phyloP scores from a whole-genome alignment of 2,888 invertebrate species.

The Petrophora chlorosata region DNA sequence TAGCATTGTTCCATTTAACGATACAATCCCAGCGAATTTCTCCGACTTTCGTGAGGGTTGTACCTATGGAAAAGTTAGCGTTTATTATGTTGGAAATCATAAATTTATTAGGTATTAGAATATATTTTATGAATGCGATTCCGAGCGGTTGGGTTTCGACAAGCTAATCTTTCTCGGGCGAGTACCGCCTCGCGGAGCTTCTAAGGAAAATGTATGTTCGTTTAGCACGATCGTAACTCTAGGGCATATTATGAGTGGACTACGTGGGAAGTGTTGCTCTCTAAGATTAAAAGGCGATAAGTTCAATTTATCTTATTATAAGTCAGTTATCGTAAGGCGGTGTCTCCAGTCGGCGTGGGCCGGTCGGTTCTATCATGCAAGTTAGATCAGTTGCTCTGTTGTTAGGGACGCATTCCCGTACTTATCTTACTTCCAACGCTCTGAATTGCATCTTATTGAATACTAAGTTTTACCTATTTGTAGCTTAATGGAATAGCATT shows the following conservation, averaged over 20 bases:
- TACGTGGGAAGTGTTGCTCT: constrained; percentile 51
- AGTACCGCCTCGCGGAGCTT: constrained; percentile 20
- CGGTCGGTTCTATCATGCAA: constrained; percentile 36
- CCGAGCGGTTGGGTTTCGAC: constrained; percentile 10
- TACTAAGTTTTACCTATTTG: constrained; percentile 26
- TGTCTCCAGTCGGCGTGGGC: constrained; percentile 57
- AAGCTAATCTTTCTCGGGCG: constrained; percentile 14
- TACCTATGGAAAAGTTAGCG: constrained; percentile 35
- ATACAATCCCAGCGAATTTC: constrained; percentile 62
- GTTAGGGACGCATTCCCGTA: constrained; percentile 34
- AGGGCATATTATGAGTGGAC: constrained; percentile 52
- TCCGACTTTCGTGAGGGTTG: constrained; percentile 50
- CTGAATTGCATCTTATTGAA: constrained; percentile 32
- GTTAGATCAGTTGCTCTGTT: constrained; percentile 32
- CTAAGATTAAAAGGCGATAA: constrained; percentile 64
- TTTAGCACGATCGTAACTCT: constrained; percentile 48
- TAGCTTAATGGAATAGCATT: constrained; percentile 27
- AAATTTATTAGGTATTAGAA: constrained; percentile 17
- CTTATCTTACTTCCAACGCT: constrained; percentile 49
- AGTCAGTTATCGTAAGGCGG: constrained; percentile 52
- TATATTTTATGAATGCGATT: constrained; percentile 21
- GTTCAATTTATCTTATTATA: constrained; percentile 66
- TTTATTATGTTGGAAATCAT: constrained; percentile 21
- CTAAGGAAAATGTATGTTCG: constrained; percentile 46
- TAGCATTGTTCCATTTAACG: constrained; percentile 64